Evolutionary conservation across 1,140 invertebrate species (phyloP), one percentile per base, ranked within the genome.

Genomic region (Scaptomyza pallida): DNA sequence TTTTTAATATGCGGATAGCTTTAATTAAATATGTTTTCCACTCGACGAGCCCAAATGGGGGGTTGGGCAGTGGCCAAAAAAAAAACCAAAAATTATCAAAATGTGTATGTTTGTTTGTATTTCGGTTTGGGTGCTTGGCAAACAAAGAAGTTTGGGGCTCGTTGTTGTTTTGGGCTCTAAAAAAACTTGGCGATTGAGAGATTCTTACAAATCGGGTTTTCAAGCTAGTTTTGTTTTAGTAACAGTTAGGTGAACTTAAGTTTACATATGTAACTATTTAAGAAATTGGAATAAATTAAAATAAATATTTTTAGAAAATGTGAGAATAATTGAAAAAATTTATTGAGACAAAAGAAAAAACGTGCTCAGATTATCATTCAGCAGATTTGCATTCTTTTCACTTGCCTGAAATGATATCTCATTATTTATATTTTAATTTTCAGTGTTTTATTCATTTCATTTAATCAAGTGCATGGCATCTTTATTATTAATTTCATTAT

Each of bases 21-120:
- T 88, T 88, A 88, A 88, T 88, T 88, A 88, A 88, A 88, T 88
- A 88, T 88, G 82, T 76, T 88, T 88, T 88, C 83, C 82, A 88
- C 82, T 88, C 62, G 78, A 62, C 75, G 75, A 75, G 75, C 78
- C 68, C 82, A 72, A 81, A 81, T 30, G 8, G 1, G 1, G 6
- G 8, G 26, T 9, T 2, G 26, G 26, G 26, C 30, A 63, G n/a
- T n/a, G 69, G 40, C 10, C 50, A 19, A 72, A 45, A 33, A 65
- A 64, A 55, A 78, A 65, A 41, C 4, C 56, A 76, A 80, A 52
- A 69, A 70, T 43, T 56, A 70, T 44, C 62, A 70, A 50, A 70
- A 48, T 65, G 37, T 47, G 21, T 65, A n/a, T n/a, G 56, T 62
- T 41, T 65, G 62, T 72, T 65, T 72, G n/a, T 41, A 59, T 63